Conservation (phyloP, 2,113 vertebrate species). For the Nerophis ophidion region DNA sequence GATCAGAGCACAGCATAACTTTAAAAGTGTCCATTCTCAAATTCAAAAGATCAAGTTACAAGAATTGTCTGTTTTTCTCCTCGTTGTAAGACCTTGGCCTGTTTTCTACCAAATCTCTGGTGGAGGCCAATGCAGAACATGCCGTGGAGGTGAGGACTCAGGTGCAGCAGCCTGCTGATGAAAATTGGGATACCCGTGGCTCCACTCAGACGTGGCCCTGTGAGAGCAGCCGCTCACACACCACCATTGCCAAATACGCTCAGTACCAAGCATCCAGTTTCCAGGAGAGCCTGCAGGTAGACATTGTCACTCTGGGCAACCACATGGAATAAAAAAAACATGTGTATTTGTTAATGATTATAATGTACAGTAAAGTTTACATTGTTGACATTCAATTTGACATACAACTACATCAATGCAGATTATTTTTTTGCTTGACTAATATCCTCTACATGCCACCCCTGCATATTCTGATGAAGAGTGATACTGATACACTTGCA, state of each 20-base stretch:
- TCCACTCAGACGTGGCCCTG: conserved; percentile 85
- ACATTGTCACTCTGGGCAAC: conserved; percentile 27
- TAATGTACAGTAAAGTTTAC: no score
- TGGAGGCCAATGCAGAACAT: conserved; percentile 84
- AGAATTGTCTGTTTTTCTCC: background rate
- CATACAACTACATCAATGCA: no score
- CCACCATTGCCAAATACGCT: conserved; percentile 89
- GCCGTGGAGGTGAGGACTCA: conserved; percentile 87
- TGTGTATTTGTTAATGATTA: no score
- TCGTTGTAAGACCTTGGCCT: conserved; percentile 78
- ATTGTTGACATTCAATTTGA: no score
- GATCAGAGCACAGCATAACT: no score
- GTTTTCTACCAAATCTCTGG: conserved; percentile 89
- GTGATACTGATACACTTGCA: no score
- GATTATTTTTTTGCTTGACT: no score
- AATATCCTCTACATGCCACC: no score
- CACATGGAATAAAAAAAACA: no score
- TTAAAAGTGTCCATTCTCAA: background rate
- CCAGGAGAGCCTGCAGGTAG: conserved; percentile 86
- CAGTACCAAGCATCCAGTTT: conserved; percentile 91
- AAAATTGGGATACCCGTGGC: conserved; percentile 83
- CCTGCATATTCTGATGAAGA: no score
- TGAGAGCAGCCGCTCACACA: conserved; percentile 88
- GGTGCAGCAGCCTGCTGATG: conserved; percentile 87
- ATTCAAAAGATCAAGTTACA: background rate